Conservation (phyloP, 2,113 vertebrate species). For the Pyxicephalus adspersus region DNA sequence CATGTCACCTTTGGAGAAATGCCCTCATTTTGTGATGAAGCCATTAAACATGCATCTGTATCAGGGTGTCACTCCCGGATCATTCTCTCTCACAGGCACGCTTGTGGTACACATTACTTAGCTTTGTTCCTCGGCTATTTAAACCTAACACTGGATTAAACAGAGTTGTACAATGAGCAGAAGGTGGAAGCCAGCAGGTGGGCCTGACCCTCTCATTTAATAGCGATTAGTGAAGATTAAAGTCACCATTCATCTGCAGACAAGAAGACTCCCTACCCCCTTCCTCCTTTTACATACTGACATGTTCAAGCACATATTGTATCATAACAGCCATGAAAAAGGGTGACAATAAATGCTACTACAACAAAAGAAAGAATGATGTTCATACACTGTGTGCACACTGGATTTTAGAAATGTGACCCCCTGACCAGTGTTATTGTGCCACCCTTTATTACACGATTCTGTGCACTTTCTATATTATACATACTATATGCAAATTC, state of each 20-base stretch:
- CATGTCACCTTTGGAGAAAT: neutral
- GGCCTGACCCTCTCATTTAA: constrained; percentile 56
- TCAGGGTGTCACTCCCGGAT: constrained; percentile 39
- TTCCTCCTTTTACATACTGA: constrained; percentile 8
- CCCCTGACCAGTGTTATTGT: too few species aligned
- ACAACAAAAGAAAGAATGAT: neutral
- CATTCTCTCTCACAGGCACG: constrained; percentile 40
- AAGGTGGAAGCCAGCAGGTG: constrained; percentile 56
- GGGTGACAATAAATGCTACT: constrained; percentile 19
- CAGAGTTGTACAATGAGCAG: constrained; percentile 55
- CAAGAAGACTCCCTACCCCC: constrained; percentile 40
- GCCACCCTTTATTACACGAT: too few species aligned
- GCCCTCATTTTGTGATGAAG: constrained; percentile 11
- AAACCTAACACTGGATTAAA: constrained; percentile 50
- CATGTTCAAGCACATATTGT: constrained; percentile 48
- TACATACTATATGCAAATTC: too few species aligned
- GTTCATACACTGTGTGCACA: too few species aligned
- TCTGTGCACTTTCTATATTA: too few species aligned
- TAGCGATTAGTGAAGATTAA: constrained; percentile 56
- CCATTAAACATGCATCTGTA: constrained; percentile 39
- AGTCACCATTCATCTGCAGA: constrained; percentile 55
- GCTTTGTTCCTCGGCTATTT: constrained; percentile 54
- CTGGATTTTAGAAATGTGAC: too few species aligned
- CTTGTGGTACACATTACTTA: constrained; percentile 38
- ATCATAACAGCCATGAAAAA: constrained; percentile 18